Evolutionary conservation across 2,888 invertebrate species (phyloP), one percentile per base, ranked within the genome.

Genomic region (Melinaea marsaeus): DNA sequence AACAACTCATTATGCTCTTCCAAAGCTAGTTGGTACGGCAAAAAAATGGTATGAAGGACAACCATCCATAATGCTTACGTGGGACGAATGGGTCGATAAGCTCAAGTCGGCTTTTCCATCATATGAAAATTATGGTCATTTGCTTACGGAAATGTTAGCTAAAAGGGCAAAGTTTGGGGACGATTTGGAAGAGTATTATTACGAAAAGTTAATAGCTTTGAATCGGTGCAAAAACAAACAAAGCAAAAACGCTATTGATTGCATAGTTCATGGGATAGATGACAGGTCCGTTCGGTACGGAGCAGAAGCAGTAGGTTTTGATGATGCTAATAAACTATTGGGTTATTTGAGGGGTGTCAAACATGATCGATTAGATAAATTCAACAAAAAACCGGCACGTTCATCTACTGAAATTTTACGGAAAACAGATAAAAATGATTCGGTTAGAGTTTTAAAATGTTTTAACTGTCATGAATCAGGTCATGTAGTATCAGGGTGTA

Each of bases 71-170:
- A n/a, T n/a, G n/a, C n/a, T n/a, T n/a, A 62, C 62, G 0, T 76
- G 77, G 75, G 3, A 13, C 0, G 71, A 76, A 46, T 77, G 76
- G 75, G 74, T 74, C 57, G 55, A 56, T 3, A 75, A 74, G 35
- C 13, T 76, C 2, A 2, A 42, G 0, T 58, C 33, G 0, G 74
- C 74, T 2, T 76, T 76, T 60, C 74, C 75, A 2, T 61, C 32
- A 13, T 72, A 71, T 9, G 68, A 72, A 37, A 74, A 74, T 64
- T 74, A 73, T 61, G 72, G 71, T 6, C 71, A 70, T 13, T 34
- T 68, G 33, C 55, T 75, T 35, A 69, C 69, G 13, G 71, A 72
- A 7, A 74, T 75, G 74, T 34, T 73, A n/a, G 67, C 47, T n/a
- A 62, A 68, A 2, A 67, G 61, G 62, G 70, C 61, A 46, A 61